These are phyloP conservation scores for Agrochola circellaris DNA, from an alignment of 2,888 invertebrate species.

Conservation along the genomic window DNA sequence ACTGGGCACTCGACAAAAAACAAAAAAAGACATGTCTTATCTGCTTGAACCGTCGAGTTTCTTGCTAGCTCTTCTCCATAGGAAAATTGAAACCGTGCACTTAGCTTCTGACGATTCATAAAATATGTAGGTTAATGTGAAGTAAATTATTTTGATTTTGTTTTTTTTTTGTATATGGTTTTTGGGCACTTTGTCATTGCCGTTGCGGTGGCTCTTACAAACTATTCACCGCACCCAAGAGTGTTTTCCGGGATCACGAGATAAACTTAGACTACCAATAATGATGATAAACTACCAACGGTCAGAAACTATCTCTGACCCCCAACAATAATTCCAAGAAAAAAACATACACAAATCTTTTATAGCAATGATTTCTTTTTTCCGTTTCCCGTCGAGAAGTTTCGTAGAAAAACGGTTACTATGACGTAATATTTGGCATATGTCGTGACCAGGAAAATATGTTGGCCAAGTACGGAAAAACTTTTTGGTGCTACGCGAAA, in stretches of 20 bases:
- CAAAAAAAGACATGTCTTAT: too few relatives aligned
- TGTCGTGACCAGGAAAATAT: slow-evolving; percentile 65
- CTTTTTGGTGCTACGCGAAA: slow-evolving; percentile 43
- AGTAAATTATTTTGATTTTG: too few relatives aligned
- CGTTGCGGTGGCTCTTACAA: background rate
- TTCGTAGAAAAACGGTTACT: slow-evolving; percentile 43
- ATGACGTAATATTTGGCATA: slow-evolving; percentile 65
- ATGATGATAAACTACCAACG: slow-evolving; percentile 14
- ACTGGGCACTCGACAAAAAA: background rate
- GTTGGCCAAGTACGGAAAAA: slow-evolving; percentile 48
- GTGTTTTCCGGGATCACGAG: background rate
- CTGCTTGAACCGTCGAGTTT: too few relatives aligned
- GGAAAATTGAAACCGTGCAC: too few relatives aligned
- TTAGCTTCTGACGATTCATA: too few relatives aligned
- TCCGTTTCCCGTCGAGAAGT: slow-evolving; percentile 41
- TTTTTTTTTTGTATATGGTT: too few relatives aligned
- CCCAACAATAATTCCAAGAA: slow-evolving; percentile 10
- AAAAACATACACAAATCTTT: slow-evolving; percentile 26
- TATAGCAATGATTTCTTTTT: slow-evolving; percentile 40
- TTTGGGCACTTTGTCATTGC: background rate
- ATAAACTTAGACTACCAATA: slow-evolving; percentile 1
- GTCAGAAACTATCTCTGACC: slow-evolving; percentile 7
- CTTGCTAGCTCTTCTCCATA: too few relatives aligned
- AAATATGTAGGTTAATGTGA: too few relatives aligned
- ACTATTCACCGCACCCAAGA: background rate